Percentiles rank a stretch among this genome's conserved stretches.
Conservation (phyloP, 2,888 invertebrate genomes). For the Pediacus dermestoides region DNA sequence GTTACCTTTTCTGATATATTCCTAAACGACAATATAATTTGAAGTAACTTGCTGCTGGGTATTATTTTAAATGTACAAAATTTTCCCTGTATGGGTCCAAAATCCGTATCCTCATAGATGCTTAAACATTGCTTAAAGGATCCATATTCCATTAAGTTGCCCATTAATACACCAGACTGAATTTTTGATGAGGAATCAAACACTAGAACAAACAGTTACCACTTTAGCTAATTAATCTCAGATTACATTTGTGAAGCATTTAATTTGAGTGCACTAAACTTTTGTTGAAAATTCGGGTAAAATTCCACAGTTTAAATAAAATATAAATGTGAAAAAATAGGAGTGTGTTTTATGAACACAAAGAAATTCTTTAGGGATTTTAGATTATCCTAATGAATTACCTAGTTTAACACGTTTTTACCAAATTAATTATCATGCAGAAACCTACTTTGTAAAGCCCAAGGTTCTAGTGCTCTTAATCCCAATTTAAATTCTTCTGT, state of each 20-base stretch:
- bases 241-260: too few species aligned
- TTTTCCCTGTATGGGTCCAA: slow-evolving; percentile 44
- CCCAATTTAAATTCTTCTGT: slow-evolving; percentile 35
- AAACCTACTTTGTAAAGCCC: slow-evolving; percentile 42
- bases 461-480: slow-evolving; percentile 39
- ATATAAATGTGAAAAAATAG: too few species aligned
- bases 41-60: slow-evolving; percentile 28
- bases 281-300: too few species aligned
- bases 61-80: slow-evolving; percentile 41
- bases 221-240: too few species aligned
- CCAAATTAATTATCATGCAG: too few species aligned
- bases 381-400: too few species aligned
- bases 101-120: slow-evolving; percentile 29
- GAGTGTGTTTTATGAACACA: too few species aligned
- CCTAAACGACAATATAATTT: slow-evolving; percentile 31
- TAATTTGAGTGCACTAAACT: too few species aligned
- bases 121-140: slow-evolving; percentile 50
- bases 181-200: slow-evolving; percentile 52
- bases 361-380: too few species aligned
- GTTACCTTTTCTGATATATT: slow-evolving; percentile 36
- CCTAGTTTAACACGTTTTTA: too few species aligned
- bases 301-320: too few species aligned
- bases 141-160: slow-evolving; percentile 50
- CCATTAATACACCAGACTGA: slow-evolving; percentile 48
- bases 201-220: slow-evolving; percentile 47